A percentile compares a stretch with the other conserved stretches of the same genome.
These are phyloP conservation scores for Otus scops DNA, from an alignment of 2,797 vertebrate species.

Conservation along the genomic window DNA sequence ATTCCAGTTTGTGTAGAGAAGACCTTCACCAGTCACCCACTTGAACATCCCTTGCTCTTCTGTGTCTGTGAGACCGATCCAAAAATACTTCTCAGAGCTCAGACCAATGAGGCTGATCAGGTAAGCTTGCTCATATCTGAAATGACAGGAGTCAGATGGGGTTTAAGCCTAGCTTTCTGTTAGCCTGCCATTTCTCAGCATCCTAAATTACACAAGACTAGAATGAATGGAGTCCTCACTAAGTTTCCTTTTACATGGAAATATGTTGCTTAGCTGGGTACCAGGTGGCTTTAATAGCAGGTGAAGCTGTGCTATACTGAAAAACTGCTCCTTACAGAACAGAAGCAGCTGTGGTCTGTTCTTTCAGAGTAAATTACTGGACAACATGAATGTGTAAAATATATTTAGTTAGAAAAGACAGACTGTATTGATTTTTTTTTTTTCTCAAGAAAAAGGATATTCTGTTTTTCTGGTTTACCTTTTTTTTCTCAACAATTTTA, in stretches of 20 bases:
- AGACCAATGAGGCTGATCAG: slow-evolving; percentile 87
- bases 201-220: neutral
- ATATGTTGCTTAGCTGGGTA: neutral
- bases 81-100: slow-evolving; percentile 90
- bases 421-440: neutral
- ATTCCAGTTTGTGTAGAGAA: slow-evolving; percentile 89
- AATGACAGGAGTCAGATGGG: neutral
- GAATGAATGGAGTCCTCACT: neutral
- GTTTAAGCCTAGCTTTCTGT: neutral
- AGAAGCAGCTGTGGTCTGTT: neutral
- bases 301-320: neutral
- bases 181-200: neutral
- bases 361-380: neutral
- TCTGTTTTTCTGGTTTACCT: neutral
- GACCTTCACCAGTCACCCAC: slow-evolving; percentile 78
- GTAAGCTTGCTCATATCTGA: slow-evolving; percentile 91
- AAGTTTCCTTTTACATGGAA: neutral
- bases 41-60: slow-evolving; percentile 75
- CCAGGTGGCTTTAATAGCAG: neutral
- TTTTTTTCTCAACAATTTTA: neutral
- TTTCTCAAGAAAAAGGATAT: neutral
- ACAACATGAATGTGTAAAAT: neutral
- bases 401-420: neutral
- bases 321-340: neutral
- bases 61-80: slow-evolving; percentile 86